Conservation (phyloP, 2,888 invertebrate genomes). For the Meliscaeva auricollis region DNA sequence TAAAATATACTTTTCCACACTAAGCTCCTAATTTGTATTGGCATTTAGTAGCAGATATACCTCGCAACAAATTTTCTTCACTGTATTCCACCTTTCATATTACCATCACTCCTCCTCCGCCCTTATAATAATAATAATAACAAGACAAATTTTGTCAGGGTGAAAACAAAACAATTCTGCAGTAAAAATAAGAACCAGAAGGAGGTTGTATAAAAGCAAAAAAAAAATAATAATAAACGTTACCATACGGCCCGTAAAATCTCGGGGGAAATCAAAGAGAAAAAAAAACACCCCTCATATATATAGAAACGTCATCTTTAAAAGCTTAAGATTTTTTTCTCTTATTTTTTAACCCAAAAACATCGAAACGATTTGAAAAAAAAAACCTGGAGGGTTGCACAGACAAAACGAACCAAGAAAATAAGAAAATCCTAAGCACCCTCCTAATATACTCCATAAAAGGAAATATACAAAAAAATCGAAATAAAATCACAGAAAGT, state of each 20-base stretch:
- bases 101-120: not conserved
- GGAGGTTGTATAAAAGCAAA: not conserved
- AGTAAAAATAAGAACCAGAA: not conserved
- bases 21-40: conserved; percentile 74
- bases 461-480: no score
- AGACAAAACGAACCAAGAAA: not conserved
- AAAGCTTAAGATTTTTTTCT: conserved; percentile 52
- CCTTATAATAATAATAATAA: conserved; percentile 40
- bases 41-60: conserved; percentile 60
- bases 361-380: conserved; percentile 32
- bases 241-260: conserved; percentile 56
- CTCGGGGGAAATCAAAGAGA: conserved; percentile 69
- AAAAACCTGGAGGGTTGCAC: conserved; percentile 53
- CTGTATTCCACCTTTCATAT: not conserved
- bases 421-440: conserved; percentile 46
- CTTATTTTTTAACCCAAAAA: conserved; percentile 29
- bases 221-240: conserved; percentile 23
- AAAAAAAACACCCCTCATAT: conserved; percentile 40
- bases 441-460: conserved; percentile 59
- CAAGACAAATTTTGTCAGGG: conserved; percentile 37
- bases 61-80: not conserved
- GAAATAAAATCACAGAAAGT: conserved; percentile 67
- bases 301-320: conserved; percentile 66
- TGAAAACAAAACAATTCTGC: conserved; percentile 49
- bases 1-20: conserved; percentile 52